phyloP scores from a whole-genome alignment of 2,888 invertebrate genomes.

The Apantesis nais region DNA sequence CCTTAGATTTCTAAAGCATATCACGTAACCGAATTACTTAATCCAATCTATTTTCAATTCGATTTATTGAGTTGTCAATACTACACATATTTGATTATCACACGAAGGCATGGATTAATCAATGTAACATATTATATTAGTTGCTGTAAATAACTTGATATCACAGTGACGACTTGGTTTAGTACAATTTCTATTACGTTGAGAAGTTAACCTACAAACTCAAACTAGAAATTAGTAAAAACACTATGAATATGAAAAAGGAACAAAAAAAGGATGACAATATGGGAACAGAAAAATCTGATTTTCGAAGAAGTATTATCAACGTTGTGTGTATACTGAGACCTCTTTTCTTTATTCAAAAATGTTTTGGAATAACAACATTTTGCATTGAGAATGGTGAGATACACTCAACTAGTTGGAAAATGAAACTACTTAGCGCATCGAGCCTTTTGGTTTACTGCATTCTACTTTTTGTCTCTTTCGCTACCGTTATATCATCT shows the following conservation, averaged over 20 bases:
- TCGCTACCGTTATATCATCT: background rate
- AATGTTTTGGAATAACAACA: no score
- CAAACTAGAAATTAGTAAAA: background rate
- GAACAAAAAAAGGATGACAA: conserved; percentile 1
- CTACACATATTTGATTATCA: background rate
- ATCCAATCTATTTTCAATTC: no score
- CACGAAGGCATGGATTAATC: background rate
- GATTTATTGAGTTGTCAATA: no score
- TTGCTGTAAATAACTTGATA: background rate
- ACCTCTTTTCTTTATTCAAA: conserved; percentile 3
- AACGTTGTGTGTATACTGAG: conserved; percentile 3
- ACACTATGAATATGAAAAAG: conserved; percentile 1
- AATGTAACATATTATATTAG: background rate
- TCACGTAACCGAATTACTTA: no score
- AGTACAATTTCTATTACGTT: background rate
- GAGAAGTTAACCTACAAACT: background rate
- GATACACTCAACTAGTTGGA: background rate
- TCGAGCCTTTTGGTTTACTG: background rate
- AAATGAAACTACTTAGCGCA: background rate
- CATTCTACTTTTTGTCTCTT: background rate
- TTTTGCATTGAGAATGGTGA: conserved; percentile 2
- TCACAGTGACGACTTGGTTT: background rate
- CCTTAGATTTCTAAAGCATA: no score
- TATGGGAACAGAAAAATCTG: background rate
- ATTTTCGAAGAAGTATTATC: background rate